Evolutionary conservation across 2,113 vertebrate species (phyloP).

Genomic region (Ailurus styani): DNA sequence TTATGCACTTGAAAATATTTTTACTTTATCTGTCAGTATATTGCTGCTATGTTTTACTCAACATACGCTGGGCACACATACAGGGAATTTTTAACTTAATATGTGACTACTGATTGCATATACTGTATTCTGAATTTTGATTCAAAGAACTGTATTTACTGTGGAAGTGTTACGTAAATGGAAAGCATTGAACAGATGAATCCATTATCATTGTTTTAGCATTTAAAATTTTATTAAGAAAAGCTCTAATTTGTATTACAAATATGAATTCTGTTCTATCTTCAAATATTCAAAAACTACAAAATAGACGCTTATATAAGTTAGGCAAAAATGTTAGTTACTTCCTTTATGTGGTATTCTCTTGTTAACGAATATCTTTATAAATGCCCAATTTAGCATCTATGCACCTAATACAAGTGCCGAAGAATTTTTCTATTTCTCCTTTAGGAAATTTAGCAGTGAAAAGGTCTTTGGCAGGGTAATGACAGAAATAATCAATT

Average conservation of each 20-base stretch:
- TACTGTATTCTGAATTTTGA: not conserved
- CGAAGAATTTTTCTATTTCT: constrained; percentile 15
- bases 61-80: not conserved
- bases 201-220: not conserved
- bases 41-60: not conserved
- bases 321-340: constrained; percentile 24
- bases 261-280: constrained; percentile 2
- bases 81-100: constrained; percentile 4
- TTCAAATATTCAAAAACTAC: constrained; percentile 39
- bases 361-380: not conserved
- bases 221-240: constrained; percentile 32
- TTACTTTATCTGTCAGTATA: not conserved
- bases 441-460: not conserved
- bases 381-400: constrained; percentile 11
- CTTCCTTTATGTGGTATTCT: constrained; percentile 9
- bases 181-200: constrained; percentile 8
- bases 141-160: not conserved
- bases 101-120: not conserved
- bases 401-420: not conserved
- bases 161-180: not conserved
- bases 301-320: constrained; percentile 21
- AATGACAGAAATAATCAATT: not conserved
- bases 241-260: constrained; percentile 22
- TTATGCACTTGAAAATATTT: constrained; percentile 14
- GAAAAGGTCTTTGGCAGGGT: not conserved